Evolutionary conservation across 2,797 vertebrate genomes (phyloP).

Genomic region (Xenentodon cancila): DNA sequence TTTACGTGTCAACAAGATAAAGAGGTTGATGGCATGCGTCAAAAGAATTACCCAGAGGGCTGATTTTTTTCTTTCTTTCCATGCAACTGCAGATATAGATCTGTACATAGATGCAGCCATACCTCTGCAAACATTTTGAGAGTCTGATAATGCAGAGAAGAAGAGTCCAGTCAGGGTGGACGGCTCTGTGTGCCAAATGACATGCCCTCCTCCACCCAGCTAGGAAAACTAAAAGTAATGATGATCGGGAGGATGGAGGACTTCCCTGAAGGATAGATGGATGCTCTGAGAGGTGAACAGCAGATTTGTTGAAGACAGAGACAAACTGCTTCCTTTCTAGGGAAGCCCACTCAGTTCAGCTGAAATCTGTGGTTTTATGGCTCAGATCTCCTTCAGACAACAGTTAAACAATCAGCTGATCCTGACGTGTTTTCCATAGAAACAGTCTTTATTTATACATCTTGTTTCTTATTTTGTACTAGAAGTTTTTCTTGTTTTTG

Average conservation of each 20-base stretch:
- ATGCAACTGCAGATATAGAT: conserved; percentile 2
- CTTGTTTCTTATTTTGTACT: not conserved
- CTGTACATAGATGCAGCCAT: not conserved
- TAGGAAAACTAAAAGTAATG: too few relatives aligned
- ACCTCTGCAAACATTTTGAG: not conserved
- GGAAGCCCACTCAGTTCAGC: not conserved
- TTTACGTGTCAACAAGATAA: conserved; percentile 1
- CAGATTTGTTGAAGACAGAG: not conserved
- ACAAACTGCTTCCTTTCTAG: not conserved
- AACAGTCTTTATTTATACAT: too few relatives aligned
- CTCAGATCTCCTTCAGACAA: too few relatives aligned
- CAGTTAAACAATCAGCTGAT: too few relatives aligned
- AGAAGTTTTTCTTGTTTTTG: not conserved
- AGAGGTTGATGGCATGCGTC: not conserved
- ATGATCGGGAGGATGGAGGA: conserved; percentile 39
- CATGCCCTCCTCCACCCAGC: not conserved
- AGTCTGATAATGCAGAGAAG: not conserved
- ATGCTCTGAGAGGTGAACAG: too few relatives aligned
- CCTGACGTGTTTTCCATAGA: too few relatives aligned
- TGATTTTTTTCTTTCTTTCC: not conserved
- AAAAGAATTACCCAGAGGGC: not conserved
- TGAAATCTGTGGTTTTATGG: not conserved
- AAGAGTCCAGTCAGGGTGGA: not conserved
- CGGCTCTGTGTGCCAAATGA: conserved; percentile 31
- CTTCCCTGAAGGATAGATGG: not conserved